Conservation (phyloP, 2,888 invertebrate species). For the Galerucella pusilla region DNA sequence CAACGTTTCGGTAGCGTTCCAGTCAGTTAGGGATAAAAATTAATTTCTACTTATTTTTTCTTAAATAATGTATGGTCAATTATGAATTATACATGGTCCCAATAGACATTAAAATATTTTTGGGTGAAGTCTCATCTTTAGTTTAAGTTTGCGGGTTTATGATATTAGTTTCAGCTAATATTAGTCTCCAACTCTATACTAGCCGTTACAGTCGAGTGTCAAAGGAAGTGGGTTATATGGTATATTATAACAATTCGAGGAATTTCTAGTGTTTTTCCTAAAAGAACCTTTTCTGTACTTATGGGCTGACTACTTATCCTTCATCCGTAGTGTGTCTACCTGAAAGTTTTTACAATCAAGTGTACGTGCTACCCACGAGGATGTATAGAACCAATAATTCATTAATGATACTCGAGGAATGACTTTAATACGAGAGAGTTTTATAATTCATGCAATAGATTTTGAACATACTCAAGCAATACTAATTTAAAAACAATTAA, state of each 20-base stretch:
- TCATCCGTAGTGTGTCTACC: constrained; percentile 16
- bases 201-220: constrained; percentile 5
- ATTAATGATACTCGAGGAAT: not conserved
- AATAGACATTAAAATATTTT: no score
- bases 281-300: constrained; percentile 31
- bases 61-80: no score
- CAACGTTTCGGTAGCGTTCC: no score
- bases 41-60: no score
- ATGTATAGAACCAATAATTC: not conserved
- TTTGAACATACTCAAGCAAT: not conserved
- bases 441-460: no score
- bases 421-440: no score
- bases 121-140: no score
- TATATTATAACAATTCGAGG: constrained; percentile 42
- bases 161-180: not conserved
- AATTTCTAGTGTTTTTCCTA: constrained; percentile 48
- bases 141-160: no score
- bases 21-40: no score
- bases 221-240: constrained; percentile 29
- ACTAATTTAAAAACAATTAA: constrained; percentile 38
- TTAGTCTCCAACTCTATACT: not conserved
- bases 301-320: constrained; percentile 7
- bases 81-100: no score
- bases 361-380: constrained; percentile 4
- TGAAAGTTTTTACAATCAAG: constrained; percentile 16